Conservation (phyloP, 2,113 vertebrate genomes). For the Zingel zingel region DNA sequence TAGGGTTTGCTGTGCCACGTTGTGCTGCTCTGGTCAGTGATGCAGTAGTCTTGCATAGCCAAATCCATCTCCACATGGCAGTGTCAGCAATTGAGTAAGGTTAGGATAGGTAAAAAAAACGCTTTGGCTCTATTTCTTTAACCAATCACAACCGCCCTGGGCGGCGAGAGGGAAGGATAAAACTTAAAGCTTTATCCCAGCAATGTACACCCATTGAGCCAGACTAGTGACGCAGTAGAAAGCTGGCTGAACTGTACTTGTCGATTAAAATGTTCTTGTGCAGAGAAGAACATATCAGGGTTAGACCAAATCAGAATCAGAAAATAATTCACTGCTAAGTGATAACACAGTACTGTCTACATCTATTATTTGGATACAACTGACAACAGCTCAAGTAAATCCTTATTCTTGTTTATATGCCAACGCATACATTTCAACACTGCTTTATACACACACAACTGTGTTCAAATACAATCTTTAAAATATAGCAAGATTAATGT, state of each 20-base stretch:
- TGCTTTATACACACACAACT: neutral
- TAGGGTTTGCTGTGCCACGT: neutral
- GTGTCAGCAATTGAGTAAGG: too few species aligned
- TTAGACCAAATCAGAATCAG: neutral
- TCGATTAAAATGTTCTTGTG: neutral
- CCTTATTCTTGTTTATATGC: neutral
- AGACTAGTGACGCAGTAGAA: neutral
- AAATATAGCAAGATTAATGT: neutral
- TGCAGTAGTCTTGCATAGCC: neutral
- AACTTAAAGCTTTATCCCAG: too few species aligned
- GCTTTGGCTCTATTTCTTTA: too few species aligned
- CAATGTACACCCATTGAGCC: too few species aligned
- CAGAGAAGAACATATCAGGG: neutral
- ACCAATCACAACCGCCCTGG: too few species aligned
- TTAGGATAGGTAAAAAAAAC: too few species aligned
- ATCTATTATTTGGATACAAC: neutral
- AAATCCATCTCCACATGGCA: too few species aligned
- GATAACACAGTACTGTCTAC: neutral
- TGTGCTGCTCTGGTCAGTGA: neutral
- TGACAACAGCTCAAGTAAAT: neutral
- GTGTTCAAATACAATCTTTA: neutral
- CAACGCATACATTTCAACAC: neutral
- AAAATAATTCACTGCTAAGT: neutral
- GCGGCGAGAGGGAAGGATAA: too few species aligned
- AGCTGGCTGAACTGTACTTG: neutral